Evolutionary conservation across 2,888 invertebrate genomes (phyloP), one percentile per base, ranked within the genome.

Genomic region (Disparrhopalites patrizii): DNA sequence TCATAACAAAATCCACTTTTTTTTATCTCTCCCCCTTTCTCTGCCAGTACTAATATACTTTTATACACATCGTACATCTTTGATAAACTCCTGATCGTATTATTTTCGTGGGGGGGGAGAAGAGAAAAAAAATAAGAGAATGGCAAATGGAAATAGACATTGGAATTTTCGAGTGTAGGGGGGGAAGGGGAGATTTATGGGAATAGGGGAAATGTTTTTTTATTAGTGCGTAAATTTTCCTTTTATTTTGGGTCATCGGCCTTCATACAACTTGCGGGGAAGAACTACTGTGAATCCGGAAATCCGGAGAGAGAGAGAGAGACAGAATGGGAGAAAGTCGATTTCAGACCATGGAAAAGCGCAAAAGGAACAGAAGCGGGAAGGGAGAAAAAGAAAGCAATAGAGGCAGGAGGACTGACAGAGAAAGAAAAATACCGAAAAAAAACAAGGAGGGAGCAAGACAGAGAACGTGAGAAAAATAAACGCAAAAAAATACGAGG

Each of bases 61-160:
- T 47, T 47, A 47, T n/a, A 23, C 7, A 47, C 47, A 18, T 18
- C 1, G 23, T 47, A 23, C 47, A 10, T 8, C 18, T 58, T 28
- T 60, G 20, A 30, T n/a, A n/a, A n/a, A n/a, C n/a, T n/a, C n/a
- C n/a, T n/a, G n/a, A n/a, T n/a, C n/a, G n/a, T n/a, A 25, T 25
- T 62, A 23, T 15, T 25, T 23, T 27, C 15, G 62, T 51, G 2
- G 52, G 25, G 36, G 62, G n/a, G n/a, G n/a, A n/a, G n/a, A n/a
- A n/a, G n/a, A n/a, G n/a, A n/a, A 23, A 47, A 47, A 23, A 47
- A 47, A 23, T 47, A 47, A 10, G 10, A 10, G 18, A 47, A 47
- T 18, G 47, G 10, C 18, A 47, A 47, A 47, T 13, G 36, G 36
- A 36, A 8, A 36, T 8, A 13, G 8, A 36, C 36, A 10, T 13